Evolutionary conservation across 2,113 vertebrate species (phyloP).

Genomic region (Rafetus swinhoei): DNA sequence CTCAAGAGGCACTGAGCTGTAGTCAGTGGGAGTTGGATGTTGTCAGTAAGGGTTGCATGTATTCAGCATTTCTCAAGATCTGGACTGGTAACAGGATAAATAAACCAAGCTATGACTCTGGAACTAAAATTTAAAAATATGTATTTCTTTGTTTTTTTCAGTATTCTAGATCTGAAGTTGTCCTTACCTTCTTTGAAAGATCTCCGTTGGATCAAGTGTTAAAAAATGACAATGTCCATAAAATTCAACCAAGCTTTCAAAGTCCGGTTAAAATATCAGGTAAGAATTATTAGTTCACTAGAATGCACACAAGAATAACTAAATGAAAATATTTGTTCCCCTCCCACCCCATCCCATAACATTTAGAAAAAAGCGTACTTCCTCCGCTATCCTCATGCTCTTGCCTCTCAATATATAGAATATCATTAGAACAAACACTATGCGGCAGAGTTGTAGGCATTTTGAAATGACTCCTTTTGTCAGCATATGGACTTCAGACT

Average conservation of each 20-base stretch:
- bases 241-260: conserved; percentile 95
- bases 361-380: background rate
- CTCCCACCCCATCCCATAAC: background rate
- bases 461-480: background rate
- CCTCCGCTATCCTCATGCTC: background rate
- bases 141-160: conserved; percentile 65
- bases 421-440: background rate
- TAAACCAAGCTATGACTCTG: background rate
- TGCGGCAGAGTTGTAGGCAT: background rate
- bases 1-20: background rate
- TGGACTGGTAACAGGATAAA: background rate
- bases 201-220: conserved; percentile 96
- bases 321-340: background rate
- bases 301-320: background rate
- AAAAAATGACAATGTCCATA: conserved; percentile 93
- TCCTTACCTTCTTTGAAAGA: conserved; percentile 97
- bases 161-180: conserved; percentile 97
- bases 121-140: background rate
- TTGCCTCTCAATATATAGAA: background rate
- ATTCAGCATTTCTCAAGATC: background rate
- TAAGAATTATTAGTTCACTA: conserved; percentile 65
- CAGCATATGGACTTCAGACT: background rate
- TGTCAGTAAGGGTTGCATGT: background rate
- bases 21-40: background rate
- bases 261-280: conserved; percentile 96